Base-by-base conservation (phyloP, 2,888 invertebrate species). In the Xanthorhoe designata region DNA sequence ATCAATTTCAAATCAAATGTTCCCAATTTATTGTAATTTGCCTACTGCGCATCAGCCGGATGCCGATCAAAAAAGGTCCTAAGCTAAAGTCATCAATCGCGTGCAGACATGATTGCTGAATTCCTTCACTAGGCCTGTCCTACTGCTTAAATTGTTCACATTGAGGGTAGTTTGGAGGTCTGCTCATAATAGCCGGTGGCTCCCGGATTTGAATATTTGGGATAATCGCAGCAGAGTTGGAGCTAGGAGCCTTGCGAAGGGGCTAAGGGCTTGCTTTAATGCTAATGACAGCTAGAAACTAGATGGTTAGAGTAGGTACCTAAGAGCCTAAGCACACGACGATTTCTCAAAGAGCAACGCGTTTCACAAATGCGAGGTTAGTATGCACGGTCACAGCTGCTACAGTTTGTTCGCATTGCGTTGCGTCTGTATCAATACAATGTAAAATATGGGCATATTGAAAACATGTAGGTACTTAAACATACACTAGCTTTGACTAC, bases 21-120 rank as follows among this genome's bases (percentile, higher is more conserved):
- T 13, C 38, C 13, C 13, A 42, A 13, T 57, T 47, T 4, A 2
- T 8, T 47, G 8, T 17, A 32, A 32, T 32, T 32, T 32, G 2
- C 8, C 80, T 81, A 75, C 82, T 67, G 79, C 78, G 75, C 82
- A 76, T 77, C 79, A 82, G 79, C 79, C 76, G 79, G 83, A 85
- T 85, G 81, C 85, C 85, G 64, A 72, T 78, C 76, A 82, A 85
- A 82, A n/a, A 38, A 9, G 73, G 78, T 47, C 56, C 52, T 51
- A 51, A 29, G 45, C 4, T n/a, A 15, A 5, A 15, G 42, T 7
- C n/a, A n/a, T n/a, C 38, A 19, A 51, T 62, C 42, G 55, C 60
- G 55, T 60, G 60, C 45, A 35, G n/a, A 79, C 86, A 32, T 84
- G 87, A 87, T 90, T 89, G 87, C 77, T 75, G 78, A 82, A 91